Percentiles rank a stretch among this genome's conserved stretches.
Evolutionary conservation across 2,797 vertebrate species (phyloP).

Genomic region (Phoeniculus purpureus): DNA sequence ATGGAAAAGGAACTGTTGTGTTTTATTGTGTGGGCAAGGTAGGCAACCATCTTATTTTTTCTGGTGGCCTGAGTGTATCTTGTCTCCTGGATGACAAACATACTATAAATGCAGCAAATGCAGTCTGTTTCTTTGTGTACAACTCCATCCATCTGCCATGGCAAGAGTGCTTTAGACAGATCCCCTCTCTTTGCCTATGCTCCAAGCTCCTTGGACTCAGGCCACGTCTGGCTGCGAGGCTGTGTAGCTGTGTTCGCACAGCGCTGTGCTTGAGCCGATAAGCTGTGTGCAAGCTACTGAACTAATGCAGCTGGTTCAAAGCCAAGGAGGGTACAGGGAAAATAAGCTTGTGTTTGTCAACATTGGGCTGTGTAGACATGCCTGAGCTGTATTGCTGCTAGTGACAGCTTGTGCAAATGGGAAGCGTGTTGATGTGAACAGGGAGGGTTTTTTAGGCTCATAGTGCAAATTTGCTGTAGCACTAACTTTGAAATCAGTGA

Average conservation of each 20-base stretch:
- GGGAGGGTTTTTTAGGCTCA: not conserved
- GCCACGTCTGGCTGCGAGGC: conserved; percentile 59
- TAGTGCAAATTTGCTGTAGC: not conserved
- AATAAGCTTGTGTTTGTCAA: conserved; percentile 67
- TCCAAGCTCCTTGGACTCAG: conserved; percentile 37
- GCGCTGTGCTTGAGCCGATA: conserved; percentile 36
- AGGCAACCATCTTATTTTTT: conserved; percentile 14
- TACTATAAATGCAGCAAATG: conserved; percentile 36
- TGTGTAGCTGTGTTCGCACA: conserved; percentile 11
- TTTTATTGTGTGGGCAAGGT: conserved; percentile 2
- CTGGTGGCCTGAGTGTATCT: conserved; percentile 26
- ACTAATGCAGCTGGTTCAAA: conserved; percentile 44
- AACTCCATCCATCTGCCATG: conserved; percentile 56
- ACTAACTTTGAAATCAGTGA: not conserved
- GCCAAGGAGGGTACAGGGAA: conserved; percentile 28
- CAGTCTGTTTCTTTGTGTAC: conserved; percentile 58
- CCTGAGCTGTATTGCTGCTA: conserved; percentile 27
- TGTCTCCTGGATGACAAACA: not conserved
- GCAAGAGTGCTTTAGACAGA: conserved; percentile 61
- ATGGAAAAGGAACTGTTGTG: not conserved
- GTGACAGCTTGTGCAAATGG: conserved; percentile 4
- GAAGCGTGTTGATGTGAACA: not conserved
- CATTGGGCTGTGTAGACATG: conserved; percentile 1
- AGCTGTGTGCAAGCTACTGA: conserved; percentile 52
- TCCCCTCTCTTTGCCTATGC: conserved; percentile 41